Percentiles rank a stretch among this genome's conserved stretches.
Evolutionary conservation across 2,797 vertebrate genomes (phyloP).

Genomic region (Myripristis jacobus): DNA sequence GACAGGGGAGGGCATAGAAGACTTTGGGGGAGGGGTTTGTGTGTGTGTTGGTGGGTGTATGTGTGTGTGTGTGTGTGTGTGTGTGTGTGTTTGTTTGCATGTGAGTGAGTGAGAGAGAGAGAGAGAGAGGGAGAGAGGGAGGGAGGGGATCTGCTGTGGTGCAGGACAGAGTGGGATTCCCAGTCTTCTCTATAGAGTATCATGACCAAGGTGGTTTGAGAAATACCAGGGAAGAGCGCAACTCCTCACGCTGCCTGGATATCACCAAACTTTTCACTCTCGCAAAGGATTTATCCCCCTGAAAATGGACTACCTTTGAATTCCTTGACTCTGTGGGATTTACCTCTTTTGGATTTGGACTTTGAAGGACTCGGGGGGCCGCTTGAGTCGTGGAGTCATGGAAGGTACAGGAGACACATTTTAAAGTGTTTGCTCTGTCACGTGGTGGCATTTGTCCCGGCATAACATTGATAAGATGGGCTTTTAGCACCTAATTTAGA

Average conservation of each 20-base stretch:
- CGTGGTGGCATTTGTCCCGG: constrained; percentile 48
- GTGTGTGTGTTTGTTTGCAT: constrained; percentile 73
- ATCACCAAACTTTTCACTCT: constrained; percentile 25
- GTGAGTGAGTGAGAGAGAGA: constrained; percentile 69
- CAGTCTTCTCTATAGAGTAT: constrained; percentile 86
- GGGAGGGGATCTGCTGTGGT: constrained; percentile 65
- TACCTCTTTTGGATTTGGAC: constrained; percentile 54
- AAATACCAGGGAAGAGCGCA: constrained; percentile 64
- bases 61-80: constrained; percentile 49
- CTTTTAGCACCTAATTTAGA: constrained; percentile 79
- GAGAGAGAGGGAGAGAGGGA: constrained; percentile 52
- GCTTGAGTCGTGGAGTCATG: constrained; percentile 64
- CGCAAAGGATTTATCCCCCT: constrained; percentile 57
- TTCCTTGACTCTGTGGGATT: constrained; percentile 55
- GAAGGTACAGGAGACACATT: constrained; percentile 76
- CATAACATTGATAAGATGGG: constrained; percentile 73
- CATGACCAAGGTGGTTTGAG: constrained; percentile 77
- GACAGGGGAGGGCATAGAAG: constrained; percentile 88
- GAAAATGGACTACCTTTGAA: constrained; percentile 67
- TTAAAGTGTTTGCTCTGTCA: constrained; percentile 50
- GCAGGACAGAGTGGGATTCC: constrained; percentile 83
- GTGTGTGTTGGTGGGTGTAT: constrained; percentile 38
- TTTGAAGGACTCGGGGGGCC: constrained; percentile 35
- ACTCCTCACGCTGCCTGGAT: constrained; percentile 57
- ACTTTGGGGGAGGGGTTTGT: constrained; percentile 76